Base-by-base conservation (phyloP, 2,888 invertebrate species). In the Mythimna vitellina region DNA sequence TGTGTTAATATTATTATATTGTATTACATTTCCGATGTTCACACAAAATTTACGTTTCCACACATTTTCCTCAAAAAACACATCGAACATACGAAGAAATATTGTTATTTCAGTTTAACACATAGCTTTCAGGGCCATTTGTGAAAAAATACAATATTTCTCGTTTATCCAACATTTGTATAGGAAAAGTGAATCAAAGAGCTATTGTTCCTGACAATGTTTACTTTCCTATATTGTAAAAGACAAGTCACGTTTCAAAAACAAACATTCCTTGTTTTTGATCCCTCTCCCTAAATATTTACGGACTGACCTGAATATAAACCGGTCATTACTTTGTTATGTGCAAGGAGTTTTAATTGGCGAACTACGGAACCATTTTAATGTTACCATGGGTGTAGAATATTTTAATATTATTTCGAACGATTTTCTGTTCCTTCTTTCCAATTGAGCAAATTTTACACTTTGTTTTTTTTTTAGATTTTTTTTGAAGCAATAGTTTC, bases 271-370 rank as follows among this genome's bases (percentile, higher is more conserved):
- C 14, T 32, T 71, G 75, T 69, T 71, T 74, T 65, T 75, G 80
- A 74, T 61, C 65, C 77, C 53, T 60, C 38, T 3, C 38, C 60
- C 68, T 70, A 65, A 83, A 83, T 83, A 83, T 83, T 80, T 77
- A 83, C 78, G 20, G 10, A 56, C 64, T 77, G 81, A 71, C 77
- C 84, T 72, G 81, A 82, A 81, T 83, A 70, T 73, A 80, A 80
- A 82, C 77, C 38, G 73, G 65, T 17, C 73, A 81, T 82, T 77
- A 82, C 22, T 38, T 32, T 54, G 65, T 60, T 77, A 67, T 80
- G 69, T 69, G 57, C 64, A 60, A 68, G 56, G 84, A 70, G 22
- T 77, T 80, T 77, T 83, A 83, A 83, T 83, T 82, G 67, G 29
- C 6, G 10, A 77, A 65, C 62, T 71, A 72, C 12, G 69, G 53